A percentile compares a stretch with the other conserved stretches of the same genome.
Conservation (phyloP, 2,797 vertebrate species). For the Tragelaphus oryx region DNA sequence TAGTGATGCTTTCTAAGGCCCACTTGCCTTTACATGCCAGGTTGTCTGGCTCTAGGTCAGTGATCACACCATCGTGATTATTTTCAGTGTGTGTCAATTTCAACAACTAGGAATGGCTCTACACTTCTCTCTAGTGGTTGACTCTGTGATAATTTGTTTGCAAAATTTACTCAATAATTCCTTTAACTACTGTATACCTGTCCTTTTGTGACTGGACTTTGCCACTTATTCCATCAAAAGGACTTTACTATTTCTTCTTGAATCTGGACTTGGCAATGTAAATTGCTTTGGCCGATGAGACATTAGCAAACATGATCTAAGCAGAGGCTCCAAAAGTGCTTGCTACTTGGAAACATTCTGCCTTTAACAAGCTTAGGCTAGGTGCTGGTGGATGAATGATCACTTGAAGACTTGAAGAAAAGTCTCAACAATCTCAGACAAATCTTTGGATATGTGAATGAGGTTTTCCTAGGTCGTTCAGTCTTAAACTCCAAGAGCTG, state of each 20-base stretch:
- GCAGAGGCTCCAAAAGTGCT: neutral
- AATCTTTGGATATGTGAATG: neutral
- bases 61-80: too few relatives aligned
- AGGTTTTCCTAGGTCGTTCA: neutral
- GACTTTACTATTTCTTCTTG: neutral
- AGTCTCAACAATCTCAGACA: neutral
- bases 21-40: too few relatives aligned
- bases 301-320: neutral
- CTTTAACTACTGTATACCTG: neutral
- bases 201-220: neutral
- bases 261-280: neutral
- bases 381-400: neutral
- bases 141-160: neutral
- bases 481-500: neutral
- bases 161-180: neutral
- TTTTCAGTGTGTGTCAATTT: neutral
- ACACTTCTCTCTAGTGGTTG: neutral
- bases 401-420: neutral
- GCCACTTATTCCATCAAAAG: neutral
- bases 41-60: too few relatives aligned
- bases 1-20: too few relatives aligned
- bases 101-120: neutral
- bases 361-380: neutral
- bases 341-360: neutral
- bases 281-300: neutral